Evolutionary conservation across 1,140 invertebrate species (phyloP).

Genomic region (Ips nitidus): DNA sequence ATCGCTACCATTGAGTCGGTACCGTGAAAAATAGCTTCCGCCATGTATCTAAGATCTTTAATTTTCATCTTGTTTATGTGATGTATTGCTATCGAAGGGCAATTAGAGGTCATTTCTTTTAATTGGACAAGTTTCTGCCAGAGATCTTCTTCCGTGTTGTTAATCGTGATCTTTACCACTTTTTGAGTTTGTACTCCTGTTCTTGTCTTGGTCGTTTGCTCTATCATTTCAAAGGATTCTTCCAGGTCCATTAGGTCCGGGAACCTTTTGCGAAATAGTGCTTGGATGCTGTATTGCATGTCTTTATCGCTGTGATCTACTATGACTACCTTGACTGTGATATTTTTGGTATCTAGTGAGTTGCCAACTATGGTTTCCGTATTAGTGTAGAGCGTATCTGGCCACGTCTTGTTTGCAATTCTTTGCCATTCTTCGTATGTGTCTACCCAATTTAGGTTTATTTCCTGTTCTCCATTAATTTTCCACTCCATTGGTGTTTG

Average conservation of each 20-base stretch:
- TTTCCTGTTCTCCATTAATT: not conserved
- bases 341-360: not conserved
- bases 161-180: not conserved
- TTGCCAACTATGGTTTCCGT: not conserved
- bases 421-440: not conserved
- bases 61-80: not conserved
- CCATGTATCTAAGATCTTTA: not conserved
- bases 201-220: not conserved
- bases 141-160: not conserved
- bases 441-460: not conserved
- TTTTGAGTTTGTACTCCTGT: not conserved
- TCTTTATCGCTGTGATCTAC: not conserved
- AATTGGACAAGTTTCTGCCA: not conserved
- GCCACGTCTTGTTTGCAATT: not conserved
- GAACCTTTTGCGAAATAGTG: not conserved
- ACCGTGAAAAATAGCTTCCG: not conserved
- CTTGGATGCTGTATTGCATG: not conserved
- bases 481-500: not conserved
- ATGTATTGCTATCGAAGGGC: not conserved
- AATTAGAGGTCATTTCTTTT: not conserved
- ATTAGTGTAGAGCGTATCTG: not conserved
- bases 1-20: not conserved
- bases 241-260: not conserved
- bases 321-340: not conserved
- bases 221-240: not conserved